These are phyloP conservation scores for Gambusia affinis DNA, from an alignment of 2,113 vertebrate genomes.

Conservation along the genomic window DNA sequence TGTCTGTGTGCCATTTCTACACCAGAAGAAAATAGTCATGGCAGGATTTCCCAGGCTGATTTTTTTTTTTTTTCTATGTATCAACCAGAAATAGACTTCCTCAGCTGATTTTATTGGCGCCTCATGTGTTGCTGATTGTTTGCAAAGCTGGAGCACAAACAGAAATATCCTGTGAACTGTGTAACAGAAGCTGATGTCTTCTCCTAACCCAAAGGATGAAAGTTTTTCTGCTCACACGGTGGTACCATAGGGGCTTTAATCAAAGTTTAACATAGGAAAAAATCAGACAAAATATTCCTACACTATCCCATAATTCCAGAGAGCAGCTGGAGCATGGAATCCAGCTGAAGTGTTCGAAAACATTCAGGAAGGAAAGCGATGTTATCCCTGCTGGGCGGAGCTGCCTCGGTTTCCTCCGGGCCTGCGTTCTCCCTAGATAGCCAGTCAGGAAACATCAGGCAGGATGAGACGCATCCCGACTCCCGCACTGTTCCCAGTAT, in stretches of 20 bases:
- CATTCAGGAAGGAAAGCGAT: slow-evolving; percentile 77
- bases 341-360: slow-evolving; percentile 63
- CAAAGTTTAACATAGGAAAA: background rate
- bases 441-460: slow-evolving; percentile 75
- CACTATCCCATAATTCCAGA: slow-evolving; percentile 55
- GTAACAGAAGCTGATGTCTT: slow-evolving; percentile 1
- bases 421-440: slow-evolving; percentile 70
- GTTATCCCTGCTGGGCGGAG: slow-evolving; percentile 75
- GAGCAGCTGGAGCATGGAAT: slow-evolving; percentile 64
- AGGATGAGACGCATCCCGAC: slow-evolving; percentile 77
- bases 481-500: slow-evolving; percentile 41
- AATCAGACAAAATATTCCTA: slow-evolving; percentile 4
- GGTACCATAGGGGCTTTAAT: background rate
- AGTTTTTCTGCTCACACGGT: background rate
- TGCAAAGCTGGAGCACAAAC: slow-evolving; percentile 15
- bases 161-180: slow-evolving; percentile 27
- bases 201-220: background rate
- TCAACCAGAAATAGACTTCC: slow-evolving; percentile 54
- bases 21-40: slow-evolving; percentile 28
- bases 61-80: slow-evolving; percentile 4
- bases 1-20: slow-evolving; percentile 14
- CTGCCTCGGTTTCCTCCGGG: slow-evolving; percentile 66
- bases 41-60: slow-evolving; percentile 56
- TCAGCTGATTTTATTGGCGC: slow-evolving; percentile 41
- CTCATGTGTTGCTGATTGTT: slow-evolving; percentile 42